A percentile compares a stretch with the other conserved stretches of the same genome.
Evolutionary conservation across 2,888 invertebrate genomes (phyloP).

Genomic region (Coecobrya sp.): DNA sequence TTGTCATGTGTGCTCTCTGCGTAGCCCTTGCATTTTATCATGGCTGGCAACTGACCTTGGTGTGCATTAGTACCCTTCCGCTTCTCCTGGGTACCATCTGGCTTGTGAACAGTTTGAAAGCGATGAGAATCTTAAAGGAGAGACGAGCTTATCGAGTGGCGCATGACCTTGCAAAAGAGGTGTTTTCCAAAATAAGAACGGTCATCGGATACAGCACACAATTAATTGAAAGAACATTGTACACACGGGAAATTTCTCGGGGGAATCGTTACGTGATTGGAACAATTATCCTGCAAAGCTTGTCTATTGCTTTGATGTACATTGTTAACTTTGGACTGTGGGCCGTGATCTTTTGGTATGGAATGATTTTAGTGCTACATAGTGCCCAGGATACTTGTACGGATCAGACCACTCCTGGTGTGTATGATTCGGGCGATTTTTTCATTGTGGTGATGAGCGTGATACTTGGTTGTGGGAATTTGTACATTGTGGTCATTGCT

Average conservation of each 20-base stretch:
- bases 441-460: constrained; percentile 67
- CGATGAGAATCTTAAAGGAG: constrained; percentile 57
- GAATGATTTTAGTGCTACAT: constrained; percentile 48
- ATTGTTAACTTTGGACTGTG: constrained; percentile 64
- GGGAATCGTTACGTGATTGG: not conserved
- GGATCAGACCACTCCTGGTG: not conserved
- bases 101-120: constrained; percentile 38
- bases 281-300: constrained; percentile 56
- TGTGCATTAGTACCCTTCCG: constrained; percentile 45
- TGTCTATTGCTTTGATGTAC: constrained; percentile 62
- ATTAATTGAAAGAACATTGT: constrained; percentile 54
- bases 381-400: constrained; percentile 15
- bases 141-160: constrained; percentile 64
- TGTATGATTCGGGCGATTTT: constrained; percentile 76
- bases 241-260: constrained; percentile 63
- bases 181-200: constrained; percentile 76
- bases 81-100: constrained; percentile 38
- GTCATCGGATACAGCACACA: constrained; percentile 79
- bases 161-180: constrained; percentile 74
- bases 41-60: constrained; percentile 79
- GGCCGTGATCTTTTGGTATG: constrained; percentile 75
- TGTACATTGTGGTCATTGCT: constrained; percentile 22
- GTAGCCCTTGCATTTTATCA: constrained; percentile 69
- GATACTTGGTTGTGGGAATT: constrained; percentile 65
- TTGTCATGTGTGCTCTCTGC: constrained; percentile 63